Conservation (phyloP, 2,888 invertebrate species). For the Agonopterix arenella region DNA sequence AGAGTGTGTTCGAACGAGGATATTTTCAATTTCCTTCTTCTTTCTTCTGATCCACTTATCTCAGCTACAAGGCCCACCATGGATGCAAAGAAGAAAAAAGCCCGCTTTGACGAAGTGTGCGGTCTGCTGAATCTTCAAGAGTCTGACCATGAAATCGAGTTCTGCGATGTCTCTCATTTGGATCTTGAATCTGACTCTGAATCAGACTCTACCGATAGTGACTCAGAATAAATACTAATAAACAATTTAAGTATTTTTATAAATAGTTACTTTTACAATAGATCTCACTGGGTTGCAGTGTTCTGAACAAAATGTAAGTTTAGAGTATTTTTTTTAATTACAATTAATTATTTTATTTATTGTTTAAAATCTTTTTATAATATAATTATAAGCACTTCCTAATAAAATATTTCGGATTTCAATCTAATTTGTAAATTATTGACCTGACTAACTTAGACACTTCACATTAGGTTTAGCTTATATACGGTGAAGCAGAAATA, state of each 20-base stretch:
- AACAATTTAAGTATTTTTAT: too few relatives aligned
- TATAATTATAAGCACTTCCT: too few relatives aligned
- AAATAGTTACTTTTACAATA: too few relatives aligned
- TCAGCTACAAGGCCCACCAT: not conserved
- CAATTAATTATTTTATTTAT: too few relatives aligned
- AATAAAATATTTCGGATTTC: too few relatives aligned
- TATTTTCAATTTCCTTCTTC: slow-evolving; percentile 6
- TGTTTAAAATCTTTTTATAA: too few relatives aligned
- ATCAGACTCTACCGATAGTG: not conserved
- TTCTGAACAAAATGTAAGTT: too few relatives aligned
- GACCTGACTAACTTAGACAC: too few relatives aligned
- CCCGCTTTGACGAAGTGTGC: not conserved
- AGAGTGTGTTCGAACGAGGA: slow-evolving; percentile 5
- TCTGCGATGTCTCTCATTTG: not conserved
- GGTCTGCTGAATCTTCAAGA: not conserved
- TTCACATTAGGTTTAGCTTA: not conserved
- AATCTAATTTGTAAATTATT: too few relatives aligned
- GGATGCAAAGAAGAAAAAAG: slow-evolving; percentile 1
- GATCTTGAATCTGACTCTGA: not conserved
- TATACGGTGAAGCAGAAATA: not conserved
- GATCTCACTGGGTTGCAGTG: too few relatives aligned
- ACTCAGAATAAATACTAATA: not conserved
- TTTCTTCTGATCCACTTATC: slow-evolving; percentile 6
- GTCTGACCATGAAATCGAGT: not conserved
- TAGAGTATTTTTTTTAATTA: too few relatives aligned